A percentile compares a stretch with the other conserved stretches of the same genome.
phyloP scores from a whole-genome alignment of 2,888 invertebrate species.

The Barypeithes pellucidus region DNA sequence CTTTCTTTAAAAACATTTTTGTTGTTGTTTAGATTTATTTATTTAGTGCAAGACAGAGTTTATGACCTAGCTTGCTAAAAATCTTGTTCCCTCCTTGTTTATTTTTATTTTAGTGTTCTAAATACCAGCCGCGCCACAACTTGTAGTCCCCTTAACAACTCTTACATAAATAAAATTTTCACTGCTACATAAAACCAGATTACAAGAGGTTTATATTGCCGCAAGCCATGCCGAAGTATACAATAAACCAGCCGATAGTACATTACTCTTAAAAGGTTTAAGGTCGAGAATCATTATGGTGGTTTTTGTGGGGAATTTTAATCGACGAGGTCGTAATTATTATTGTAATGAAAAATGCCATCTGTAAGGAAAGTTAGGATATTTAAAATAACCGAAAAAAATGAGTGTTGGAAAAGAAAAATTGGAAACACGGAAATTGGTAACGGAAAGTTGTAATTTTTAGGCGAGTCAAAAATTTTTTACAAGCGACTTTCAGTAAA shows the following conservation, averaged over 20 bases:
- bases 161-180: constrained; percentile 7
- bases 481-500: no score
- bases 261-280: not conserved
- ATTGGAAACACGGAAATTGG: no score
- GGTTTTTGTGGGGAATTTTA: constrained; percentile 5
- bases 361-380: not conserved
- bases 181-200: constrained; percentile 17
- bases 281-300: not conserved
- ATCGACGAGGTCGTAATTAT: not conserved
- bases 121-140: not conserved
- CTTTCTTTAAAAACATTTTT: no score
- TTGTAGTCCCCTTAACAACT: not conserved
- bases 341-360: constrained; percentile 1
- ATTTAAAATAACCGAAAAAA: no score
- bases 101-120: not conserved
- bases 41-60: no score
- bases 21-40: no score
- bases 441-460: no score
- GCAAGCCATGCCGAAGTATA: not conserved
- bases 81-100: no score
- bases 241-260: constrained; percentile 9
- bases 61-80: no score
- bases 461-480: no score
- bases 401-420: no score
- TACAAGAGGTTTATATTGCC: constrained; percentile 11